Percentiles rank a stretch among this genome's conserved stretches.
phyloP scores from a whole-genome alignment of 35 echinoderm and acorn worm species.

The Ophioderma brevispina region DNA sequence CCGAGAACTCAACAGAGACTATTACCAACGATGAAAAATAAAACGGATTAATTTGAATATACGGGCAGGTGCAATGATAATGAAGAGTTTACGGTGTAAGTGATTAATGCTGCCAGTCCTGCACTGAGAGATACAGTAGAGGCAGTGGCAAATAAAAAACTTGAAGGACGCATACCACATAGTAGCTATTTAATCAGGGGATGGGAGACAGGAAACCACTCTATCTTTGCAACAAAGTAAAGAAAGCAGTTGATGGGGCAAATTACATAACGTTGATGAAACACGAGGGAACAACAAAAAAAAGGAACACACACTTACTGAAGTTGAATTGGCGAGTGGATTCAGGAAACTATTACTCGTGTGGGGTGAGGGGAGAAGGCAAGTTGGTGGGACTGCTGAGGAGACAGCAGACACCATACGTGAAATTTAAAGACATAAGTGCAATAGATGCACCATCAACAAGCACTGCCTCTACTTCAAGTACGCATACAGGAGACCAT shows the following conservation, averaged over 20 bases:
- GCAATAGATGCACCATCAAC: too few relatives aligned
- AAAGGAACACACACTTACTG: background rate
- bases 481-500: background rate
- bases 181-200: background rate
- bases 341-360: background rate
- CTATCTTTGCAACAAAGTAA: background rate
- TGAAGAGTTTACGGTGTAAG: too few relatives aligned
- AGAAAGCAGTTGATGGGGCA: background rate
- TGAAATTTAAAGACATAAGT: background rate
- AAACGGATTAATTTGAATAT: too few relatives aligned
- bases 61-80: too few relatives aligned
- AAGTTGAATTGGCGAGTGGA: background rate
- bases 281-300: background rate
- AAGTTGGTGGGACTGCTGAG: background rate
- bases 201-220: background rate
- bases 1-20: too few relatives aligned
- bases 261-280: background rate
- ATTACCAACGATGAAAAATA: too few relatives aligned
- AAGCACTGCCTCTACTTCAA: too few relatives aligned
- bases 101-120: too few relatives aligned
- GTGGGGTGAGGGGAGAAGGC: background rate
- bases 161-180: background rate
- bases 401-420: background rate
- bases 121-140: too few relatives aligned
- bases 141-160: too few relatives aligned